phyloP scores from a whole-genome alignment of 2,113 vertebrate genomes.

The Neodon shergylaensis region DNA sequence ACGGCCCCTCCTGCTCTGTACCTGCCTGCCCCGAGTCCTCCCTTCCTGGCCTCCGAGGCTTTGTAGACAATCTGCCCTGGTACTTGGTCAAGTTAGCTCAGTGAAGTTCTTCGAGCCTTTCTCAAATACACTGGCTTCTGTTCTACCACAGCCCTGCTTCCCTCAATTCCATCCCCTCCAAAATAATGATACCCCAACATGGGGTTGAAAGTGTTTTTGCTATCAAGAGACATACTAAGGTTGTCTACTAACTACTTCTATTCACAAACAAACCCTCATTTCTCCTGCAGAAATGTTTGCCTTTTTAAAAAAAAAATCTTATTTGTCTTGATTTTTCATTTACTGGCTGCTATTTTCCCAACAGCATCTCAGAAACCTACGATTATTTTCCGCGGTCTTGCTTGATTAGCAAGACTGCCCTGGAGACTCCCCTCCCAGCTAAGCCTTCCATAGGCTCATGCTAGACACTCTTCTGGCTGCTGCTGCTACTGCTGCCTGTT shows the following conservation, averaged over 20 bases:
- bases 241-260: not conserved
- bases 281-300: not conserved
- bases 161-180: not conserved
- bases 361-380: not conserved
- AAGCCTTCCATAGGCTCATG: no score
- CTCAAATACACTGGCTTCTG: not conserved
- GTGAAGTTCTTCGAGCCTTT: not conserved
- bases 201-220: not conserved
- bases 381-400: not conserved
- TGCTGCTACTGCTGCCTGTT: not conserved
- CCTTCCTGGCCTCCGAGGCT: not conserved
- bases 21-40: not conserved
- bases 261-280: not conserved
- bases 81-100: not conserved
- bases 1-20: not conserved
- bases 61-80: not conserved
- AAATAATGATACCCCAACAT: not conserved
- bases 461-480: not conserved
- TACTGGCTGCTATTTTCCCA: not conserved
- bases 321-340: not conserved
- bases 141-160: not conserved
- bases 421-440: not conserved
- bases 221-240: not conserved
- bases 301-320: not conserved
- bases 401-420: not conserved